Evolutionary conservation across 2,888 invertebrate genomes (phyloP), one percentile per base, ranked within the genome.

Genomic region (Timandra comae): DNA sequence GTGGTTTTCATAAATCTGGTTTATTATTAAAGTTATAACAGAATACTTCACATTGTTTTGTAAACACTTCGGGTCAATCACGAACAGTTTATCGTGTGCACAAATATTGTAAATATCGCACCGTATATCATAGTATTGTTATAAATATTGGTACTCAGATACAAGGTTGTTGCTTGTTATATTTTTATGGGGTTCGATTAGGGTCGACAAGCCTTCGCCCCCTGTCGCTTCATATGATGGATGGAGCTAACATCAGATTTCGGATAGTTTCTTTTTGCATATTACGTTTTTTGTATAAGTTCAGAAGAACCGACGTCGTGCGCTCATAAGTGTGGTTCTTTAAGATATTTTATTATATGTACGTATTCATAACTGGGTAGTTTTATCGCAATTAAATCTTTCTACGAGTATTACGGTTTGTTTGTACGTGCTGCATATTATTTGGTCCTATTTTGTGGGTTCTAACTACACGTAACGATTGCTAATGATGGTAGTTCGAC

Each of bases 151-250:
- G 43, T 56, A 29, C 33, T 38, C 28, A 29, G 43, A 38, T 43
- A 48, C 45, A 39, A 38, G 41, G 36, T 38, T 43, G 46, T 49
- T 40, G 49, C 24, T 48, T 52, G 52, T 45, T 56, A 51, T 62
- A 63, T 66, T 61, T 67, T 67, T 65, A 63, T 63, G 55, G 58
- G 47, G 66, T 79, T 79, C 78, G 79, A 82, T 81, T 81, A 80
- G 79, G 81, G 80, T 75, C 75, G 81, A 76, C 79, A 74, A 75
- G 77, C 71, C 70, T 72, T 66, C 72, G 59, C 63, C 71, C 45
- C 72, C 69, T 78, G 79, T 80, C 80, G 64, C 60, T 57, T 66
- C 48, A 44, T 41, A 77, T 81, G 81, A 82, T 82, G 71, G 79
- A 82, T 82, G 72, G 56, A 55, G 58, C 68, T 56, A 63, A 71